Percentiles rank a stretch among this genome's conserved stretches.
Conservation (phyloP, 2,113 vertebrate genomes). For the Callipepla californica region DNA sequence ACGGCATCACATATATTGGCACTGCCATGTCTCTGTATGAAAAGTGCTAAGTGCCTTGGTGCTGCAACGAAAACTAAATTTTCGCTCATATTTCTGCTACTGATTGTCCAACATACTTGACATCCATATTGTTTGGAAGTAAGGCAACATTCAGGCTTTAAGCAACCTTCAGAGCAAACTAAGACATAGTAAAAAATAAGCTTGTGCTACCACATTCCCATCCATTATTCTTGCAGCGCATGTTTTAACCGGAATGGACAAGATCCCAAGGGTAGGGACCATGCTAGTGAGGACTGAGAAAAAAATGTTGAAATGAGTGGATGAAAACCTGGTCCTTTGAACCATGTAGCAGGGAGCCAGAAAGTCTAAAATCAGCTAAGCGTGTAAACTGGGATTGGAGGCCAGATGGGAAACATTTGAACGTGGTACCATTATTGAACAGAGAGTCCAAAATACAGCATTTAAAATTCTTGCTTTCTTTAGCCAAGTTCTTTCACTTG, state of each 20-base stretch:
- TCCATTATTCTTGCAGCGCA: not conserved
- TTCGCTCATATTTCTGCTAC: not conserved
- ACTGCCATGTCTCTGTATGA: not conserved
- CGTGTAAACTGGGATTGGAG: not conserved
- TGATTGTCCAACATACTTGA: not conserved
- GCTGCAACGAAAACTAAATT: not conserved
- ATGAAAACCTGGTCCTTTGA: not conserved
- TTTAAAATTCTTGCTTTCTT: not conserved
- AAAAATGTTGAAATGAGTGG: rapidly evolving
- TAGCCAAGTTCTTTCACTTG: not conserved
- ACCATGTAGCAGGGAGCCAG: not conserved
- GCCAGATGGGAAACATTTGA: not conserved
- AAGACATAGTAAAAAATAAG: not conserved
- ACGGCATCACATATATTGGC: rapidly evolving
- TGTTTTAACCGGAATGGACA: not conserved
- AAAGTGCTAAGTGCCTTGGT: not conserved
- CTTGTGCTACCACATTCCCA: not conserved
- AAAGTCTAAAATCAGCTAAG: not conserved
- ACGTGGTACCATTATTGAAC: not conserved
- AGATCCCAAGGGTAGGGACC: not conserved
- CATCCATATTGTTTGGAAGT: not conserved
- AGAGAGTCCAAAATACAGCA: not conserved
- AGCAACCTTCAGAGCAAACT: not conserved
- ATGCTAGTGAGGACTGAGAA: not conserved
- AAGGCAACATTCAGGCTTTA: not conserved